Base-by-base conservation (phyloP, 23 tunicate genomes). In the Corella eumyota region DNA sequence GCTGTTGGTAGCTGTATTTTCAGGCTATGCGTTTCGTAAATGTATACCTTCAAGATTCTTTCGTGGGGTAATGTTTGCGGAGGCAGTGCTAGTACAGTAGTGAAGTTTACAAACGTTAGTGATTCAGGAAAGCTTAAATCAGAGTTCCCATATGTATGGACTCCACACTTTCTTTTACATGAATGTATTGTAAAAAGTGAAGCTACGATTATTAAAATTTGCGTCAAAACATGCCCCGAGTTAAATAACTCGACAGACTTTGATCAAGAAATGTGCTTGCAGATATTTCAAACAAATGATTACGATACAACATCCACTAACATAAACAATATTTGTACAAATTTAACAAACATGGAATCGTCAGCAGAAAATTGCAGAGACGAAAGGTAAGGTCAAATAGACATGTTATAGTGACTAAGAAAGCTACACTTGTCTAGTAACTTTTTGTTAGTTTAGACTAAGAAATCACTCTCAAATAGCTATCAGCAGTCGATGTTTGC, bases 51-150 rank as follows among this genome's bases (percentile, higher is more conserved):
- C 82, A 28, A 27, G 55, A 20, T 63, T 77, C 30, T 64, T 37
- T 52, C 94, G 0, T 84, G 94, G 94, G 94, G 83, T 0, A 84
- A 84, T 56, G 49, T 75, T 11, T 84, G 94, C 59, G 81, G 77
- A 20, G 74, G 79, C 17, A 50, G 32, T 46, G n/a, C 68, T 28
- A 30, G 45, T 17, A 46, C 64, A n/a, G 7, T 24, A 4, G 34
- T 56, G 1, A 11, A 23, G 2, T 33, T 75, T 25, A 51, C 62
- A n/a, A 49, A 35, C 17, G 77, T 75, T 3, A 35, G 46, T 7
- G 78, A 77, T 9, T 60, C 72, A 22, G 94, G 90, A 7, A 33
- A 65, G 50, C 19, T 44, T 13, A 72, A 58, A 31, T 47, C 70
- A 15, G 78, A 65, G 40, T 27, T 35, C 7, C 32, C 38, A 30